Conservation (phyloP, 2,888 invertebrate genomes). For the Phortica magna region DNA sequence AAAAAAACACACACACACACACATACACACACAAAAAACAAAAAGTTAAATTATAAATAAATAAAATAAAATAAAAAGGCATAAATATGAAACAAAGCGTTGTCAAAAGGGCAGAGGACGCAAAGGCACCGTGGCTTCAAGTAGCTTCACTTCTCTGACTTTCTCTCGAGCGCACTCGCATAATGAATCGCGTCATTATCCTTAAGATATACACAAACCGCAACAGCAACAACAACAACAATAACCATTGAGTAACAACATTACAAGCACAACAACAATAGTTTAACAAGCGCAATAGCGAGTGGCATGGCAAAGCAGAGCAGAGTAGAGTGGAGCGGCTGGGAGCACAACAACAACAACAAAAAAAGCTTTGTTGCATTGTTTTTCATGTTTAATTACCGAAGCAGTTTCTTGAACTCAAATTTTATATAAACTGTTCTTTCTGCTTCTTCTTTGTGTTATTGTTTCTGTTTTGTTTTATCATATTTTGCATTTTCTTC, state of each 20-base stretch:
- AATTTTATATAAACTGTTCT: neutral
- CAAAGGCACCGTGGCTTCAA: neutral
- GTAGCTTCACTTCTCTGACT: constrained; percentile 1
- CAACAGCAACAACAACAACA: constrained; percentile 51
- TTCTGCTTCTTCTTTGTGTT: neutral
- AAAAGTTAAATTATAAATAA: constrained; percentile 48
- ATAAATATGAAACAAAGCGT: constrained; percentile 47
- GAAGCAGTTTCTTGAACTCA: constrained; percentile 55
- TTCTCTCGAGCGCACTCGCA: constrained; percentile 52
- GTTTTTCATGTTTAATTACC: constrained; percentile 61
- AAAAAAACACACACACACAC: constrained; percentile 34
- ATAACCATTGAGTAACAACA: constrained; percentile 39
- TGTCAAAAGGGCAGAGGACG: constrained; percentile 40
- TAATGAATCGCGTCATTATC: constrained; percentile 73
- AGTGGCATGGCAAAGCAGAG: neutral
- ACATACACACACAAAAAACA: constrained; percentile 11
- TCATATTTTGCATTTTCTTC: constrained; percentile 3
- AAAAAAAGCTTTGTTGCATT: constrained; percentile 48
- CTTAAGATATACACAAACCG: constrained; percentile 68
- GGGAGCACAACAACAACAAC: constrained; percentile 40
- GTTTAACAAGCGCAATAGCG: constrained; percentile 25
- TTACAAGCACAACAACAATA: constrained; percentile 46
- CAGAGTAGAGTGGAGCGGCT: neutral
- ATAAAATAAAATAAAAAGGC: constrained; percentile 14
- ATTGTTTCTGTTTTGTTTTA: neutral